Evolutionary conservation across 2,888 invertebrate species (phyloP).

Genomic region (Automeris io): DNA sequence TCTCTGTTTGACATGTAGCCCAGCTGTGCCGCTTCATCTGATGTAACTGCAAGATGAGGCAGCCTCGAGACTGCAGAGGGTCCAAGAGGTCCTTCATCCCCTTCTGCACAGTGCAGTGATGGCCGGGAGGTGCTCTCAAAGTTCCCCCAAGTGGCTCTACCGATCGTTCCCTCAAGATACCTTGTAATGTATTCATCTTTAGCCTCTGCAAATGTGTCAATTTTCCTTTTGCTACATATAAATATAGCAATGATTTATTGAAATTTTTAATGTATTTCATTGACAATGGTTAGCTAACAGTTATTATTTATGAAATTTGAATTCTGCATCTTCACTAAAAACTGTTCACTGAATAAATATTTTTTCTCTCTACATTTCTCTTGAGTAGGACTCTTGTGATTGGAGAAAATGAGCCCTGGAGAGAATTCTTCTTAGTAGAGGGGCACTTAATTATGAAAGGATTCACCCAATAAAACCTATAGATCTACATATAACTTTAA

Average conservation of each 20-base stretch:
- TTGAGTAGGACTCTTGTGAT: too few species aligned
- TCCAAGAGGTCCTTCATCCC: constrained; percentile 87
- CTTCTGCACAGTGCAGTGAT: constrained; percentile 84
- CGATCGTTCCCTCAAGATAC: constrained; percentile 93
- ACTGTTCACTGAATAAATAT: too few species aligned
- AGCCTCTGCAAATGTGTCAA: constrained; percentile 79
- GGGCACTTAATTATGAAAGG: too few species aligned
- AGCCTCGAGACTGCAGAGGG: constrained; percentile 82
- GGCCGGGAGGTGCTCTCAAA: constrained; percentile 83
- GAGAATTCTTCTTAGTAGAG: too few species aligned
- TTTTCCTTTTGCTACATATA: constrained; percentile 2
- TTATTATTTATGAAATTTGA: too few species aligned
- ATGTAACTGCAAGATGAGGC: constrained; percentile 87
- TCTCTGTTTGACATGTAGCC: constrained; percentile 97
- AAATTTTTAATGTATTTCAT: too few species aligned
- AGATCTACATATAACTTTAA: background rate
- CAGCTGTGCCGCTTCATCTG: constrained; percentile 91
- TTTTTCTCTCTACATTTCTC: too few species aligned
- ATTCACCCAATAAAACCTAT: background rate
- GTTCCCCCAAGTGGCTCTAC: constrained; percentile 89
- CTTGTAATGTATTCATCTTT: constrained; percentile 93
- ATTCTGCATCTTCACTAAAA: too few species aligned
- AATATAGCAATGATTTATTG: background rate
- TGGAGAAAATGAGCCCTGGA: too few species aligned
- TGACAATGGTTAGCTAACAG: too few species aligned